Base-by-base conservation (phyloP, 1,140 invertebrate species). In the Drosophila lini region DNA sequence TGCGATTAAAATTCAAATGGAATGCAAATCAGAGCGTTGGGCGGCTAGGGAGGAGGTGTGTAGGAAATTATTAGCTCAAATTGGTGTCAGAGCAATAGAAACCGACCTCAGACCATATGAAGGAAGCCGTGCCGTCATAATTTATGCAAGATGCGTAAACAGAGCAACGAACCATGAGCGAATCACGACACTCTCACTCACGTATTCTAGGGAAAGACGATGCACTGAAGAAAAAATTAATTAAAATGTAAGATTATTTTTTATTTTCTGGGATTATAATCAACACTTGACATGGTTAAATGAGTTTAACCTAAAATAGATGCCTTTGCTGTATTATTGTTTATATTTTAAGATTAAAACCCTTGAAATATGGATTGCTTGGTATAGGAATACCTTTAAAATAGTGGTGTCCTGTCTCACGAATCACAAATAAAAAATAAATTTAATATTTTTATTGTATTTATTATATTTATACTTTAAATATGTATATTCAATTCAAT, bases 61-160 rank as follows among this genome's bases (percentile, higher is more conserved):
- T 67, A 65, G 80, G 84, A 83, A 89, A 88, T 89, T 88, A 88
- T 88, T 89, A 88, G 80, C 83, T 78, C 40, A 89, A 88, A 88
- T 89, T 57, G 80, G 83, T 89, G 83, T 86, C 83, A 88, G 77
- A 80, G 80, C 77, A 32, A 71, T 84, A 84, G 83, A 84, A 80
- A 88, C 79, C 83, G 81, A 74, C 60, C 58, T 56, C 50, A 65
- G 48, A 38, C 59, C 48, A 56, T 47, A 56, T 34, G 67, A 65
- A 71, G 65, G 69, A 76, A 65, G 65, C 65, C 65, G 65, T 59
- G 65, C 52, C 50, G 76, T 78, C 80, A 64, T 90, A 90, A 88
- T 88, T 88, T 88, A 88, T 88, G 84, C 84, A 90, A 81, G 80
- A 74, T 61, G 78, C 85, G 84, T 85, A 84, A 88, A 85, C 85